phyloP scores from a whole-genome alignment of 92 coral and sea anemone species.

The Siderastrea siderea region DNA sequence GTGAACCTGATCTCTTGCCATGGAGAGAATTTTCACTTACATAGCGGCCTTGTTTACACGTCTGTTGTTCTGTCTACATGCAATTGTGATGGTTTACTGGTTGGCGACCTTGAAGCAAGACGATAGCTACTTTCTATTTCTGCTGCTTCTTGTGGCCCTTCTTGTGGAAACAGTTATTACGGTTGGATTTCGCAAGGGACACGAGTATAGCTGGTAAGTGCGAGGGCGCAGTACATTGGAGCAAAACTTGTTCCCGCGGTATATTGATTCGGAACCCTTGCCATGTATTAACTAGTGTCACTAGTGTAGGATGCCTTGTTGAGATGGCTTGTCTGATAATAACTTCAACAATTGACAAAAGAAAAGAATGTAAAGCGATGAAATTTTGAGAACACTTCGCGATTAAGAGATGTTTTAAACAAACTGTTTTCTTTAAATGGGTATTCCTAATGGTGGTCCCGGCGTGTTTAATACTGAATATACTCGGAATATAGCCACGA shows the following conservation, averaged over 20 bases:
- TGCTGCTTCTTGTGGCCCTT: slow-evolving; percentile 72
- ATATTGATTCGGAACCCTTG: background rate
- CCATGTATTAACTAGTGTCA: background rate
- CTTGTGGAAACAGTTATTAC: slow-evolving; percentile 87
- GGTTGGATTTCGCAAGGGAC: slow-evolving; percentile 89
- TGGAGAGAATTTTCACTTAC: slow-evolving; percentile 93
- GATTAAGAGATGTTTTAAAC: background rate
- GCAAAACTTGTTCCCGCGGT: background rate
- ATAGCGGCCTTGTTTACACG: slow-evolving; percentile 92
- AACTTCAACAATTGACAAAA: slow-evolving; percentile 1
- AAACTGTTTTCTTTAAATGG: too few relatives aligned
- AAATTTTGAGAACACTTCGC: background rate
- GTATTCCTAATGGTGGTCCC: too few relatives aligned
- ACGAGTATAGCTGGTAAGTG: slow-evolving; percentile 93
- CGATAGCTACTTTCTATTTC: slow-evolving; percentile 68
- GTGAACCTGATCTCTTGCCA: slow-evolving; percentile 18
- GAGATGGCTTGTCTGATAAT: background rate
- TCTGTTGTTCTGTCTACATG: slow-evolving; percentile 85
- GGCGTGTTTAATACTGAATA: too few relatives aligned
- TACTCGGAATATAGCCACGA: too few relatives aligned
- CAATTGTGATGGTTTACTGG: slow-evolving; percentile 89
- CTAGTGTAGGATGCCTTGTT: background rate
- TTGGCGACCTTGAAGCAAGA: slow-evolving; percentile 77
- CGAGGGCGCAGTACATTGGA: background rate
- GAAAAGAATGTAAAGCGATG: background rate